Evolutionary conservation across 2,888 invertebrate genomes (phyloP), one percentile per base, ranked within the genome.

Genomic region (Nomada fabriciana): DNA sequence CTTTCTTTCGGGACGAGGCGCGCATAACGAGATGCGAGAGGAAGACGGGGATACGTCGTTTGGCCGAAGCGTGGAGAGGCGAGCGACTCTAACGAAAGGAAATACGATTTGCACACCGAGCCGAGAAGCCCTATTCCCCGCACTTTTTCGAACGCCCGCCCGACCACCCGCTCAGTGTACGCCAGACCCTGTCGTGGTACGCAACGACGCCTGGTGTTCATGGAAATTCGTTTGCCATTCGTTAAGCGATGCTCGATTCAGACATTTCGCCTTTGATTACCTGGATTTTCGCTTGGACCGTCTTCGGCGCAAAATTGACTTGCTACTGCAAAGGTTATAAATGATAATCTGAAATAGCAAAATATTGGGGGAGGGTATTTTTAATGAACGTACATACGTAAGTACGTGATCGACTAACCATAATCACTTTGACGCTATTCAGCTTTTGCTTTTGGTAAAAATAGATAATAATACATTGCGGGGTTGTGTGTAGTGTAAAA

Each of bases 71-170:
- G 70, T 60, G 53, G 59, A 75, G 81, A 55, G 61, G 64, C n/a
- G 75, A 75, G 75, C 43, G 65, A 89, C 86, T 87, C 90, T 91
- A 91, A 91, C 90, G 89, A 91, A 88, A 87, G 87, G 86, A 90
- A 91, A 91, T 91, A 89, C 89, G 91, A 91, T 91, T 91, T 90
- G 88, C 88, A 80, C 83, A 72, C 77, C 78, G 87, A 84, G 85
- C 84, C 79, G 82, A 86, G 82, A 63, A 23, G 23, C 10, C 82
- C 71, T 75, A 79, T 85, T 80, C 85, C 78, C 84, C 82, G 80
- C 83, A 55, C 77, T 78, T 76, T 69, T 83, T 80, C 78, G 76
- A 80, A 77, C 76, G 74, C 73, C 67, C 82, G 81, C 64, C 69
- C 75, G 73, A 71, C 73, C 77, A 42, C 64, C 42, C 29, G 23